Conservation (phyloP, 2,888 invertebrate genomes). For the Cosmia pyralina region DNA sequence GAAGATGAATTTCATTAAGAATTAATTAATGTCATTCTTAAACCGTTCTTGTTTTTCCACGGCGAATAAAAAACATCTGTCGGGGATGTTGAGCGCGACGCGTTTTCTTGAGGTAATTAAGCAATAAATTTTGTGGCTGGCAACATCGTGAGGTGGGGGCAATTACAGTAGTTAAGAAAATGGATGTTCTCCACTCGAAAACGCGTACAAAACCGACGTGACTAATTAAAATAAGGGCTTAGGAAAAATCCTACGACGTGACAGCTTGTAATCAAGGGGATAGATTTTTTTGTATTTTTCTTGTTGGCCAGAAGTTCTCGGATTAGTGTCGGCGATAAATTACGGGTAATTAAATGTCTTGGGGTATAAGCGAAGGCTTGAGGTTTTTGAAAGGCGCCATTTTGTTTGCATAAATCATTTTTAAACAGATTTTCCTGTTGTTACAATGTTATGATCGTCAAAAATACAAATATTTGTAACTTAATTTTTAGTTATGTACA, state of each 20-base stretch:
- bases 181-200: conserved; percentile 83
- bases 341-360: conserved; percentile 88
- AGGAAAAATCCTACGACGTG: conserved; percentile 89
- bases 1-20: conserved; percentile 91
- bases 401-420: conserved; percentile 72
- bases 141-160: conserved; percentile 88
- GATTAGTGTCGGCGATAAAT: conserved; percentile 88
- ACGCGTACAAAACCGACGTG: conserved; percentile 78
- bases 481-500: background rate
- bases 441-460: conserved; percentile 14
- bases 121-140: conserved; percentile 90
- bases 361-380: conserved; percentile 69
- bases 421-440: conserved; percentile 60
- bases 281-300: conserved; percentile 82
- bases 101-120: conserved; percentile 90
- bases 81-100: conserved; percentile 81
- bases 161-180: conserved; percentile 89
- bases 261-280: conserved; percentile 90
- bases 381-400: conserved; percentile 61
- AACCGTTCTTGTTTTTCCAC: conserved; percentile 89
- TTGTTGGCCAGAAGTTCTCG: conserved; percentile 79
- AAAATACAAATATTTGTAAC: background rate
- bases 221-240: conserved; percentile 88
- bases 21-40: conserved; percentile 91
- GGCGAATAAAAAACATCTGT: conserved; percentile 90